phyloP scores from a whole-genome alignment of 2,113 vertebrate species.

The Nibea coibor region DNA sequence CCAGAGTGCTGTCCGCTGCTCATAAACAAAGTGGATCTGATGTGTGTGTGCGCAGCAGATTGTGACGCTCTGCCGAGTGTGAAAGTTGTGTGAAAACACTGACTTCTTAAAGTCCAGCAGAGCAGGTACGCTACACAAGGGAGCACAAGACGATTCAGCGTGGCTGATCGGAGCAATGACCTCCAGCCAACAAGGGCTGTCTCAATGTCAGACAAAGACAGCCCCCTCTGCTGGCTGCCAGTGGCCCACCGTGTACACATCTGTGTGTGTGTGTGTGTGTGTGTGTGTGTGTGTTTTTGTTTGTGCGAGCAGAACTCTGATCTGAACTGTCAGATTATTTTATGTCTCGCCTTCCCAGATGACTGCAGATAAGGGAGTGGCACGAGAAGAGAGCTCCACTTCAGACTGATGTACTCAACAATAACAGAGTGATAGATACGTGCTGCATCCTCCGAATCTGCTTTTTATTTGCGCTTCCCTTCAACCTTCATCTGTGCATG shows the following conservation, averaged over 20 bases:
- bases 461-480: not conserved
- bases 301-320: conserved; percentile 33
- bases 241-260: not conserved
- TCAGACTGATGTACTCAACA: conserved; percentile 43
- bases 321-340: conserved; percentile 70
- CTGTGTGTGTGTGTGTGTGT: conserved; percentile 11
- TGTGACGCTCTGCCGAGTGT: conserved; percentile 31
- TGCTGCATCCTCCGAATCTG: not conserved
- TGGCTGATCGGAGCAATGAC: conserved; percentile 68
- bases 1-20: not conserved
- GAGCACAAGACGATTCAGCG: conserved; percentile 44
- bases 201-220: conserved; percentile 69
- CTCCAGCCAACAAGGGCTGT: conserved; percentile 59
- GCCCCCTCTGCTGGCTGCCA: conserved; percentile 69
- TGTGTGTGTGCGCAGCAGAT: conserved; percentile 16
- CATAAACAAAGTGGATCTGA: conserved; percentile 23
- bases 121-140: conserved; percentile 36
- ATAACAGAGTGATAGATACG: conserved; percentile 6
- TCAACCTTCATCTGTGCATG: conserved; percentile 1
- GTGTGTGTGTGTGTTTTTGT: conserved; percentile 17
- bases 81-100: conserved; percentile 47
- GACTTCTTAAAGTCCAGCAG: conserved; percentile 41
- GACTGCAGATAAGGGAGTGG: conserved; percentile 62
- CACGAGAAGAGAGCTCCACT: conserved; percentile 46
- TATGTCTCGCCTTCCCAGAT: conserved; percentile 51